These are phyloP conservation scores for Sebastes fasciatus DNA, from an alignment of 2,113 vertebrate genomes.

Conservation along the genomic window DNA sequence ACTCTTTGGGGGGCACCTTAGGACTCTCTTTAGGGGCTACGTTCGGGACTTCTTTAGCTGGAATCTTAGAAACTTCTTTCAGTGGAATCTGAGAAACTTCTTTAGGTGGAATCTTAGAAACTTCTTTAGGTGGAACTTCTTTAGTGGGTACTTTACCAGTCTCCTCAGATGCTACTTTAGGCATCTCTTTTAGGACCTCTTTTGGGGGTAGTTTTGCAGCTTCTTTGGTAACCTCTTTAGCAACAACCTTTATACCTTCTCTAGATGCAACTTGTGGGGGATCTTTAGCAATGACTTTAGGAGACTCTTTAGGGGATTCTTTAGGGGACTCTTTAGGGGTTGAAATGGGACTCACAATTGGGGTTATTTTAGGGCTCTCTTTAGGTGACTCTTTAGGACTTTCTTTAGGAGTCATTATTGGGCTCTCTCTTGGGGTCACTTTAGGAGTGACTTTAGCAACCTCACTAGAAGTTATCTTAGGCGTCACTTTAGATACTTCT, in stretches of 20 bases:
- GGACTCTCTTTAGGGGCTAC: constrained; percentile 48
- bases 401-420: constrained; percentile 64
- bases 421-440: constrained; percentile 64
- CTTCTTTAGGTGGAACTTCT: constrained; percentile 48
- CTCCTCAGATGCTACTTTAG: constrained; percentile 59
- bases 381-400: constrained; percentile 77
- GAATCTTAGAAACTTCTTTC: constrained; percentile 53
- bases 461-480: constrained; percentile 60
- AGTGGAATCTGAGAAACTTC: constrained; percentile 48
- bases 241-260: constrained; percentile 45
- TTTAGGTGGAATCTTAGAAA: constrained; percentile 47
- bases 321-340: constrained; percentile 79
- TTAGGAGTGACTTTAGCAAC: constrained; percentile 61
- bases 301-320: constrained; percentile 67
- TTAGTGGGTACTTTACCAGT: constrained; percentile 50
- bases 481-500: constrained; percentile 64
- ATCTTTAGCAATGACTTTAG: constrained; percentile 61
- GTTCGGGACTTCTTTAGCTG: constrained; percentile 27
- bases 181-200: constrained; percentile 56
- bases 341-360: constrained; percentile 66
- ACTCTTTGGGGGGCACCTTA: constrained; percentile 54
- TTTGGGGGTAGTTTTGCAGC: constrained; percentile 38
- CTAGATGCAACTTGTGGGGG: constrained; percentile 43
- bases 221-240: constrained; percentile 40
- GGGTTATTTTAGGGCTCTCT: constrained; percentile 77